Evolutionary conservation across 2,797 vertebrate genomes (phyloP).

Genomic region (Phalanger gymnotis): DNA sequence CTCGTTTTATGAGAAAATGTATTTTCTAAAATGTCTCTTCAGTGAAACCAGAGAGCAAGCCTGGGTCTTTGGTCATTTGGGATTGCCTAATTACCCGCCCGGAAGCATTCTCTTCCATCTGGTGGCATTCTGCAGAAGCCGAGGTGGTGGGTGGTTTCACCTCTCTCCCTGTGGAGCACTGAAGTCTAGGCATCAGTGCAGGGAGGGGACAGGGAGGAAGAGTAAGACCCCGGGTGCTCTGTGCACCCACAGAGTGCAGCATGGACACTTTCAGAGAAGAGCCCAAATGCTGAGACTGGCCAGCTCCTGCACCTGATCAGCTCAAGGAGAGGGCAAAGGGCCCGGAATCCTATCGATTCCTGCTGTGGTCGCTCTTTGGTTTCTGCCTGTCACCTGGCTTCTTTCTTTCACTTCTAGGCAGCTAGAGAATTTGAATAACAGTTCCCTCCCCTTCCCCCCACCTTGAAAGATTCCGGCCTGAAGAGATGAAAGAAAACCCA

Average conservation of each 20-base stretch:
- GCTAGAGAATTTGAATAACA: constrained; percentile 47
- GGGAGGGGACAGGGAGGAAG: neutral
- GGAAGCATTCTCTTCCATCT: neutral
- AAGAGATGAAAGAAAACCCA: constrained; percentile 52
- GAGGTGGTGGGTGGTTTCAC: neutral
- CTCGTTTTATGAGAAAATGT: constrained; percentile 42
- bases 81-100: neutral
- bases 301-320: constrained; percentile 52
- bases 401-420: constrained; percentile 55
- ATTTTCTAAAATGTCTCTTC: neutral
- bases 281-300: constrained; percentile 20
- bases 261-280: neutral
- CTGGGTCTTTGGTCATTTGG: neutral
- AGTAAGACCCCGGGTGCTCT: neutral
- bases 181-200: constrained; percentile 40
- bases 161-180: constrained; percentile 10
- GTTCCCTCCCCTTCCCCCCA: constrained; percentile 39
- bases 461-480: constrained; percentile 55
- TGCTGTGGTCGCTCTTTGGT: constrained; percentile 71
- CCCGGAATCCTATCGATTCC: constrained; percentile 69
- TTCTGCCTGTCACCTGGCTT: constrained; percentile 74
- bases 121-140: neutral
- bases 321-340: neutral
- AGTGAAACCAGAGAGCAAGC: neutral
- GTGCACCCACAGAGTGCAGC: constrained; percentile 6